Base-by-base conservation (phyloP, 2,797 vertebrate species). In the Chaetophractus vellerosus region DNA sequence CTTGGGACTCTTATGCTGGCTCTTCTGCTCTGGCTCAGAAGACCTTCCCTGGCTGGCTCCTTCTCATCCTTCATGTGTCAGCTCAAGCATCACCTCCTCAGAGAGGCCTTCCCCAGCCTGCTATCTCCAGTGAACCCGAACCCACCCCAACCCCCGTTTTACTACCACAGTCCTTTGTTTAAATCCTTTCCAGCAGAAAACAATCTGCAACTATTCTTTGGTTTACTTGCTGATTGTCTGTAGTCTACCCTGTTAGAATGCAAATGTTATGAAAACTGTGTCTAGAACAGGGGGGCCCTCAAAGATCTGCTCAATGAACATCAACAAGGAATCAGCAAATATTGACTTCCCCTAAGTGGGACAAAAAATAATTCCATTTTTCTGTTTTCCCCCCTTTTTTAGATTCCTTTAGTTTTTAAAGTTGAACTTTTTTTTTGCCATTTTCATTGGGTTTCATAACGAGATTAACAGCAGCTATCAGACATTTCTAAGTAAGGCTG, bases 371-470 rank as follows among this genome's bases (percentile, higher is more conserved):
- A 28, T 33, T 6, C 45, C 57, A 75, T 14, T 14, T 69, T 69
- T 31, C 38, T 63, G 24, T 48, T 66, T 38, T 89, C 28, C 21
- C 59, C 50, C 12, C 33, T 61, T 80, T 41, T 79, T 61, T 16
- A 71, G 55, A 71, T 52, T 63, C 21, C 41, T 45, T 68, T 61
- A 82, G 50, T 18, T 63, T 83, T 52, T 38, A 89, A 89, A 36
- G 3, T 23, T 38, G 50, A 36, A 86, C 16, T 52, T 26, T 11
- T 26, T 45, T 69, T 72, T 41, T 74, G 21, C 8, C 57, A 86
- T 71, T 79, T 75, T 75, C 76, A 72, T 36, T 61, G 50, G n/a
- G 63, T 96, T 91, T 88, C 72, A 50, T 76, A 61, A 78, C 28
- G 33, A 19, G 12, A n/a, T 88, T 82, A 48, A 31, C 7, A 68